phyloP scores from a whole-genome alignment of 2,888 invertebrate genomes.

The Podotricha telesiphe region DNA sequence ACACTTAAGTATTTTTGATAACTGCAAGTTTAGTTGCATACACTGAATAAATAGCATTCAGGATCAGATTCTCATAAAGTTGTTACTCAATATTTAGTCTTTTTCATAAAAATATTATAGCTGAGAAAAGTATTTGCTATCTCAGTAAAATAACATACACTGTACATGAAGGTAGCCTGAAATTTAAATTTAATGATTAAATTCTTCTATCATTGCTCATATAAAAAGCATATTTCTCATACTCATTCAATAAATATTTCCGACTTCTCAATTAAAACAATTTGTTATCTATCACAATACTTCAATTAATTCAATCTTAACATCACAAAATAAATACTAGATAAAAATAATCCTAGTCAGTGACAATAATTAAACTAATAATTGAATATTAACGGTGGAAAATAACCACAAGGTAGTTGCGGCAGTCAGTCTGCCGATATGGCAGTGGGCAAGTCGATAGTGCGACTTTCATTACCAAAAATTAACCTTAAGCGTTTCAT shows the following conservation, averaged over 20 bases:
- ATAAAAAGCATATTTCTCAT: constrained; percentile 26
- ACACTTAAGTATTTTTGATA: constrained; percentile 45
- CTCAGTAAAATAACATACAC: constrained; percentile 32
- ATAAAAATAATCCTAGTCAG: constrained; percentile 78
- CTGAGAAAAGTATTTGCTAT: constrained; percentile 35
- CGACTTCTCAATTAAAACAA: constrained; percentile 66
- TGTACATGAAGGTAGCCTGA: constrained; percentile 25
- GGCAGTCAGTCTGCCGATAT: constrained; percentile 84
- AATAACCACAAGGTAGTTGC: constrained; percentile 71
- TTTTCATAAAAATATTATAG: constrained; percentile 38
- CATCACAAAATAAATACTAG: constrained; percentile 79
- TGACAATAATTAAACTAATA: constrained; percentile 82
- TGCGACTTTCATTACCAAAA: constrained; percentile 94
- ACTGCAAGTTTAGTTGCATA: constrained; percentile 34
- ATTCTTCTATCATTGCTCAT: constrained; percentile 22
- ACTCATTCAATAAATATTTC: constrained; percentile 39
- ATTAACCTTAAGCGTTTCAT: constrained; percentile 94
- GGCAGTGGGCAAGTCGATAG: constrained; percentile 93
- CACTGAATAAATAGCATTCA: constrained; percentile 36
- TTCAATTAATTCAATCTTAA: constrained; percentile 65
- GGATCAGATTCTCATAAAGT: constrained; percentile 8
- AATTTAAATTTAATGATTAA: constrained; percentile 23
- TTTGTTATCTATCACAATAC: constrained; percentile 72
- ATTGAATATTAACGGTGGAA: constrained; percentile 82
- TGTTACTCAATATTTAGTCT: constrained; percentile 34